Evolutionary conservation across 2,888 invertebrate species (phyloP).

Genomic region (Scelioninae gen. 1): DNA sequence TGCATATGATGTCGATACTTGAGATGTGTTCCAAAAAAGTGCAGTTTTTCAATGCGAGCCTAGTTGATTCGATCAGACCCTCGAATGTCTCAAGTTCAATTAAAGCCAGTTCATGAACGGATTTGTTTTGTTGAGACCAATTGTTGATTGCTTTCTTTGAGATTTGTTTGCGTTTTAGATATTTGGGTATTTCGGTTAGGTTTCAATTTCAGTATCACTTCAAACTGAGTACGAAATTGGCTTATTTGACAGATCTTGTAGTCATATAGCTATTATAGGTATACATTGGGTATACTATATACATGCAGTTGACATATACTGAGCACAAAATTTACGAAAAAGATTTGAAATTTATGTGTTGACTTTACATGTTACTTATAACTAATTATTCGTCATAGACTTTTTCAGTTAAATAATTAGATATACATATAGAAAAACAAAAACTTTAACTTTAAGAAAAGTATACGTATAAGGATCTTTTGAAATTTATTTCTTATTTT

Average conservation of each 20-base stretch:
- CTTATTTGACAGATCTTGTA: background rate
- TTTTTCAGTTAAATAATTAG: too few relatives aligned
- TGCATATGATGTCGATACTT: constrained; percentile 11
- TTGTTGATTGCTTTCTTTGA: background rate
- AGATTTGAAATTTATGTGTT: too few relatives aligned
- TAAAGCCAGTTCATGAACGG: background rate
- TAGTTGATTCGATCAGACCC: constrained; percentile 10
- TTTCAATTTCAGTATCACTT: background rate
- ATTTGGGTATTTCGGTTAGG: background rate
- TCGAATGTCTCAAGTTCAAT: constrained; percentile 13
- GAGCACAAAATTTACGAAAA: too few relatives aligned
- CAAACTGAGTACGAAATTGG: background rate
- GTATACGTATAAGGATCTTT: too few relatives aligned
- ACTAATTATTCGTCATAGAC: too few relatives aligned
- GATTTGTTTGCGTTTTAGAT: background rate
- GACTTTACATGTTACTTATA: too few relatives aligned
- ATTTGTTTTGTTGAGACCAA: background rate
- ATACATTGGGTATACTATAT: too few relatives aligned
- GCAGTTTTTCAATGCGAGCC: constrained; percentile 18
- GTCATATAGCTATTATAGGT: too few relatives aligned
- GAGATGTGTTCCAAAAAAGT: constrained; percentile 13
- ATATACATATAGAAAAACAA: too few relatives aligned
- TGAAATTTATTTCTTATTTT: too few relatives aligned
- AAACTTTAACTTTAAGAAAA: too few relatives aligned
- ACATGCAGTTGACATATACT: too few relatives aligned